Percentiles rank a stretch among this genome's conserved stretches.
phyloP scores from a whole-genome alignment of 2,113 vertebrate species.

The Noctilio leporinus region DNA sequence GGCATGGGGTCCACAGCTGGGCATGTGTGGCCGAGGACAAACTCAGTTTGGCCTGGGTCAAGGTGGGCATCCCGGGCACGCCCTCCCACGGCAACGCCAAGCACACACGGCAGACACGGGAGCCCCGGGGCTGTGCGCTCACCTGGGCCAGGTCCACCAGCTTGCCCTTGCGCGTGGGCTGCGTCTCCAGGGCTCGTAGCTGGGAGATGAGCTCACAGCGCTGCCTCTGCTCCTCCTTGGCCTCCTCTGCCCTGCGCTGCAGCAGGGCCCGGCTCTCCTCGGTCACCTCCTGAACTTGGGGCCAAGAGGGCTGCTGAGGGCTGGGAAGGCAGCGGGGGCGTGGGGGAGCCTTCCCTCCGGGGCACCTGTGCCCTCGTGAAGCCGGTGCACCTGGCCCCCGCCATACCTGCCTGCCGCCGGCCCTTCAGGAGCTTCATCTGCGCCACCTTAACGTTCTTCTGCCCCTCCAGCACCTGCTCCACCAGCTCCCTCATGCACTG shows the following conservation, averaged over 20 bases:
- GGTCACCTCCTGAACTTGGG: constrained; percentile 85
- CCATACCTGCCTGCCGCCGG: constrained; percentile 87
- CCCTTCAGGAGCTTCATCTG: constrained; percentile 82
- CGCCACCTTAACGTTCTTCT: constrained; percentile 85
- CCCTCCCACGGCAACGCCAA: neutral
- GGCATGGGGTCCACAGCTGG: accelerated
- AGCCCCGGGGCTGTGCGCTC: neutral
- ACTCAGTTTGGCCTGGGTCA: neutral
- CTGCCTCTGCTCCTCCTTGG: constrained; percentile 79
- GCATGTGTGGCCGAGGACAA: accelerated
- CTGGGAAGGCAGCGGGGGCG: accelerated
- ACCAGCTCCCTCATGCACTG: constrained; percentile 84
- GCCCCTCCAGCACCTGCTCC: constrained; percentile 83
- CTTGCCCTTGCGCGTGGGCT: constrained; percentile 76
- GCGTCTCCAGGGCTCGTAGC: constrained; percentile 82
- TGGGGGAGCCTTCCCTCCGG: neutral
- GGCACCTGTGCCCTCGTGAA: neutral
- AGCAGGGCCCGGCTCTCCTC: constrained; percentile 84
- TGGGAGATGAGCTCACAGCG: constrained; percentile 83
- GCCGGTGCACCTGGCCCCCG: accelerated
- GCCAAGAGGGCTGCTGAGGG: neutral
- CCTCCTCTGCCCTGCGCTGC: constrained; percentile 79
- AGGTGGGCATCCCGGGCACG: neutral
- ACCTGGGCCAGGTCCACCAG: constrained; percentile 90
- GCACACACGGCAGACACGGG: accelerated